Percentiles rank a stretch among this genome's conserved stretches.
phyloP scores from a whole-genome alignment of 2,113 vertebrate genomes.

The Bolborhynchus lineola region DNA sequence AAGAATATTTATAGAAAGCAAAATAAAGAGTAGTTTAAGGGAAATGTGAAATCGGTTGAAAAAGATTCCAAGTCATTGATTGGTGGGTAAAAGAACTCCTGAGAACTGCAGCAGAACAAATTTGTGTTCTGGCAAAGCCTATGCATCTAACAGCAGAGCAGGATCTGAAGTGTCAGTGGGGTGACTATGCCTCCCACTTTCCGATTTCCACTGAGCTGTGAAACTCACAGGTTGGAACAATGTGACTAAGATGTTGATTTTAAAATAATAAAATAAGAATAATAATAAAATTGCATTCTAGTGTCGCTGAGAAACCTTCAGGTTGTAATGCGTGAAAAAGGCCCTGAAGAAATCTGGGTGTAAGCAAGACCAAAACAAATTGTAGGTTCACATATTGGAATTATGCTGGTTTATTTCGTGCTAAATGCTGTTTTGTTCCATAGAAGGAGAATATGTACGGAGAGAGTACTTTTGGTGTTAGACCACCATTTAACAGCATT shows the following conservation, averaged over 20 bases:
- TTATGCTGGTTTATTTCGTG: neutral
- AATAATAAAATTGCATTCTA: neutral
- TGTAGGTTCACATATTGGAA: neutral
- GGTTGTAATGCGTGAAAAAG: neutral
- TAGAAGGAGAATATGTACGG: neutral
- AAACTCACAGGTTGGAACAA: neutral
- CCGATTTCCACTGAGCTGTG: neutral
- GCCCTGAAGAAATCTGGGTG: neutral
- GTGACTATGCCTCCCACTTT: neutral
- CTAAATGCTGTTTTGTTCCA: neutral
- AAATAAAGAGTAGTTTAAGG: neutral
- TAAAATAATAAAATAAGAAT: neutral
- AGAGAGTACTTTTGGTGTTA: neutral
- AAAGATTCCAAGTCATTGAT: neutral
- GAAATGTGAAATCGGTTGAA: neutral
- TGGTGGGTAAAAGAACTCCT: neutral
- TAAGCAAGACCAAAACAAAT: neutral
- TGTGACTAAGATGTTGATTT: neutral
- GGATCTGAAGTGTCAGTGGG: neutral
- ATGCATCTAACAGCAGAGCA: accelerated
- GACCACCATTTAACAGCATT: neutral
- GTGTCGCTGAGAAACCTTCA: neutral
- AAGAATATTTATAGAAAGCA: neutral
- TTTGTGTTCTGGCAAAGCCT: neutral
- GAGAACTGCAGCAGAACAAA: neutral